Evolutionary conservation across 1,140 invertebrate species (phyloP).

Genomic region (Lepidurus couesii): DNA sequence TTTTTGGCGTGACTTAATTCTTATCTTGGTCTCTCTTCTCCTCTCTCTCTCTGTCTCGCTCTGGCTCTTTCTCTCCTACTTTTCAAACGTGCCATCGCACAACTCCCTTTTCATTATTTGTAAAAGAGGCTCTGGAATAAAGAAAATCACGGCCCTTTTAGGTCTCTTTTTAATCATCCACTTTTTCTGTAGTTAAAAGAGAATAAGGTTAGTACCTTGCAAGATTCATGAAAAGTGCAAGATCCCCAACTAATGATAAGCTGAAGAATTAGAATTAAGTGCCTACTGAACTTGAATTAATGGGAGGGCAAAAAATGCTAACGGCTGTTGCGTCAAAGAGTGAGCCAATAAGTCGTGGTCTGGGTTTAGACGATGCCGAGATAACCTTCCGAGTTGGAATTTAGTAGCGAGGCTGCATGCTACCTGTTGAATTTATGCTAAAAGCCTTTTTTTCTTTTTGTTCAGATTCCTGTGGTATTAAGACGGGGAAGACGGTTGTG

Average conservation of each 20-base stretch:
- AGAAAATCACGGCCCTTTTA: background rate
- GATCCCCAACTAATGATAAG: background rate
- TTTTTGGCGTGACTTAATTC: constrained; percentile 19
- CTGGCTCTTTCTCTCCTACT: background rate
- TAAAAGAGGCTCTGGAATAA: background rate
- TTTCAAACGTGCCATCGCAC: constrained; percentile 5
- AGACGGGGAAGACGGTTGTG: background rate
- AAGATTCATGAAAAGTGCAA: background rate
- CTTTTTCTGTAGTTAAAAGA: background rate
- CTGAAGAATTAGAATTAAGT: background rate
- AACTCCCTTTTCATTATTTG: background rate
- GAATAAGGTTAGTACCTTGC: background rate
- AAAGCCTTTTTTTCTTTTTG: constrained; percentile 1
- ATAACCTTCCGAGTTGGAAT: constrained; percentile 6
- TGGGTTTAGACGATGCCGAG: constrained; percentile 20
- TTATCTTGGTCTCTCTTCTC: background rate
- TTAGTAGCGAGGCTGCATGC: background rate
- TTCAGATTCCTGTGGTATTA: background rate
- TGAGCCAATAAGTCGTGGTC: constrained; percentile 21
- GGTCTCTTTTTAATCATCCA: background rate
- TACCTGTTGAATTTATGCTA: constrained; percentile 19
- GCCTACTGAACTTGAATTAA: constrained; percentile 18
- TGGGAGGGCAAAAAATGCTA: background rate
- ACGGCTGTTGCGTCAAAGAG: constrained; percentile 6
- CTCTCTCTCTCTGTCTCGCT: background rate